A percentile compares a stretch with the other conserved stretches of the same genome.
Evolutionary conservation across 1,140 invertebrate species (phyloP).

Genomic region (Euwallacea fornicatus): DNA sequence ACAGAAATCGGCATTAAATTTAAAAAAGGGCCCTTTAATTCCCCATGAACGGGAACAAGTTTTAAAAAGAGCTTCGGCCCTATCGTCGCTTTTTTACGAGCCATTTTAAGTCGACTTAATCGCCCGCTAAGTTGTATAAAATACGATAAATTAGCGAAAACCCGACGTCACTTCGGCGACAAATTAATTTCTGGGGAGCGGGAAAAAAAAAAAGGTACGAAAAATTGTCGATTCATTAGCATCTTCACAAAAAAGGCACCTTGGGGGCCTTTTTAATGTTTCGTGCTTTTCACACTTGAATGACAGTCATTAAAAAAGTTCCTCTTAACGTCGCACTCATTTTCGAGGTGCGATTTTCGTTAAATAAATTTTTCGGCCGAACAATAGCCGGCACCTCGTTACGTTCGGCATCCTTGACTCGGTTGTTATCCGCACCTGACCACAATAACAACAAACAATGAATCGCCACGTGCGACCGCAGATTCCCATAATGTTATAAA

Average conservation of each 20-base stretch:
- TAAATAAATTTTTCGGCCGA: not conserved
- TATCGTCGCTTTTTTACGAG: not conserved
- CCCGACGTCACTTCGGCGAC: conserved; percentile 9
- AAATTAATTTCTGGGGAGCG: conserved; percentile 13
- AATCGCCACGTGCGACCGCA: not conserved
- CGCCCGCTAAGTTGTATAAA: conserved; percentile 10
- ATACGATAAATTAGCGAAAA: conserved; percentile 12
- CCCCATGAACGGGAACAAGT: too few relatives aligned
- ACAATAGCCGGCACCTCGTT: not conserved
- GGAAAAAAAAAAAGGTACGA: not conserved
- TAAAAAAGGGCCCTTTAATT: too few relatives aligned
- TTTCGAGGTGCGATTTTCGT: not conserved
- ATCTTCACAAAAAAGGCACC: conserved; percentile 1
- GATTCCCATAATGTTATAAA: not conserved
- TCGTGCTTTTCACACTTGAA: not conserved
- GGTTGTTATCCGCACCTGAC: not conserved
- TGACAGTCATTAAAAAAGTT: conserved; percentile 13
- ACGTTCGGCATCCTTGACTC: not conserved
- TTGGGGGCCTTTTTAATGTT: conserved; percentile 7
- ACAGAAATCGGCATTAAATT: too few relatives aligned
- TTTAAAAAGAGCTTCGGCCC: too few relatives aligned
- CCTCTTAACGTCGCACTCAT: not conserved
- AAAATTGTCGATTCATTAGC: conserved; percentile 16
- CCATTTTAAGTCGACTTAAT: conserved; percentile 8
- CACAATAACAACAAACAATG: too few relatives aligned